Conservation (phyloP, 2,797 vertebrate species). For the Rhinichthys osculus region DNA sequence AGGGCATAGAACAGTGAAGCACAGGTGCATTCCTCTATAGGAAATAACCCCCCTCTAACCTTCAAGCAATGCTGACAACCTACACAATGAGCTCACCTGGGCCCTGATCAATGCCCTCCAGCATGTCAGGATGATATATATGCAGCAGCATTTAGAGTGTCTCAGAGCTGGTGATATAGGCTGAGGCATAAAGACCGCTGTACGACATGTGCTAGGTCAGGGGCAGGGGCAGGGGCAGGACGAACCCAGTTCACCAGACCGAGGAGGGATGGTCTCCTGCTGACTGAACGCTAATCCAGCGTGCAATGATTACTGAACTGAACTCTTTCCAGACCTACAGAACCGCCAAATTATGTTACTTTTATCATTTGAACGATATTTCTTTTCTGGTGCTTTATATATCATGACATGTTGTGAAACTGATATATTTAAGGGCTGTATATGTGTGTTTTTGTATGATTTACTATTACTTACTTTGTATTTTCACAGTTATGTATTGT, state of each 20-base stretch:
- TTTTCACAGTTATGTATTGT: background rate
- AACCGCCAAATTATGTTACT: background rate
- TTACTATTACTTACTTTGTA: background rate
- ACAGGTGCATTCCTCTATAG: slow-evolving; percentile 58
- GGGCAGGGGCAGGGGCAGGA: slow-evolving; percentile 48
- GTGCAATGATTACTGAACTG: slow-evolving; percentile 48
- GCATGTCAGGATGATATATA: slow-evolving; percentile 64
- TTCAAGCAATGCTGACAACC: slow-evolving; percentile 55
- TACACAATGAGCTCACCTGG: slow-evolving; percentile 53
- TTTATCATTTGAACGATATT: slow-evolving; percentile 7
- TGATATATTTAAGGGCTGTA: background rate
- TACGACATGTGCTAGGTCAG: slow-evolving; percentile 62
- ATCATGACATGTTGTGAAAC: background rate
- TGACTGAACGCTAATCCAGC: slow-evolving; percentile 47
- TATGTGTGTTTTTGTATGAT: background rate
- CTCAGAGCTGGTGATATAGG: slow-evolving; percentile 53
- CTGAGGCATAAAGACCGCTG: slow-evolving; percentile 56
- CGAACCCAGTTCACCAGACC: slow-evolving; percentile 47
- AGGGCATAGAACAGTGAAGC: slow-evolving; percentile 37
- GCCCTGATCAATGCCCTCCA: slow-evolving; percentile 55
- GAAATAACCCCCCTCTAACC: slow-evolving; percentile 62
- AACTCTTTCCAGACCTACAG: slow-evolving; percentile 39
- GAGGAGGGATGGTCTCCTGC: slow-evolving; percentile 44
- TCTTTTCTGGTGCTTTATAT: background rate
- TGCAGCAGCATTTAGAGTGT: slow-evolving; percentile 50